Evolutionary conservation across 2,888 invertebrate genomes (phyloP).

Genomic region (Hypsopygia costalis): DNA sequence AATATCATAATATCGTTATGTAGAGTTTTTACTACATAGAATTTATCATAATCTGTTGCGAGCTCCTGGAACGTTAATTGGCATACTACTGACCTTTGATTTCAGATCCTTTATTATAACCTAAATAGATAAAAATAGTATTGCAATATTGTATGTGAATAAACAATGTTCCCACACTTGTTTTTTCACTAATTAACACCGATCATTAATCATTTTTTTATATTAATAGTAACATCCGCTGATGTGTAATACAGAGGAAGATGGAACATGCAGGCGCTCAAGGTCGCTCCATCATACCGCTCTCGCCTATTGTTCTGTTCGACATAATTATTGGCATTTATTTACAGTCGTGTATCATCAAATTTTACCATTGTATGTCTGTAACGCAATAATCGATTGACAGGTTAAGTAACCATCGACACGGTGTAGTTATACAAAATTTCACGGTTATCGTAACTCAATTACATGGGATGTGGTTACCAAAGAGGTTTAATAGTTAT

Average conservation of each 20-base stretch:
- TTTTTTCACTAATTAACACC: slow-evolving; percentile 24
- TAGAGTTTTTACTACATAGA: too few relatives aligned
- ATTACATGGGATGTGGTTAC: background rate
- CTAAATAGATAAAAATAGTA: background rate
- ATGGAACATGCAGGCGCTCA: slow-evolving; percentile 9
- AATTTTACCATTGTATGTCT: slow-evolving; percentile 14
- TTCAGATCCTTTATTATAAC: too few relatives aligned
- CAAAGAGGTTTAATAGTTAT: too few relatives aligned
- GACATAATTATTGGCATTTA: slow-evolving; percentile 17
- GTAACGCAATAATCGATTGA: slow-evolving; percentile 17
- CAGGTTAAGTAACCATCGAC: slow-evolving; percentile 11
- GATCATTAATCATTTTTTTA: slow-evolving; percentile 43
- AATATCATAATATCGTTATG: too few relatives aligned
- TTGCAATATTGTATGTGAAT: slow-evolving; percentile 19
- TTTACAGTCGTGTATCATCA: slow-evolving; percentile 12
- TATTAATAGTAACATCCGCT: slow-evolving; percentile 43
- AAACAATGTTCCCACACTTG: slow-evolving; percentile 39
- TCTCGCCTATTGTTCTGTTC: slow-evolving; percentile 36
- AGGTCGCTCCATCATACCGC: slow-evolving; percentile 20
- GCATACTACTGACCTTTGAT: too few relatives aligned
- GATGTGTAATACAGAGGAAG: slow-evolving; percentile 5
- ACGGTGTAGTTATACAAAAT: background rate
- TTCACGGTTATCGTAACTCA: slow-evolving; percentile 2
- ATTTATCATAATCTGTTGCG: too few relatives aligned
- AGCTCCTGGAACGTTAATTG: too few relatives aligned